Evolutionary conservation across 2,113 vertebrate species (phyloP), one percentile per base, ranked within the genome.

Genomic region (Taurulus bubalis): DNA sequence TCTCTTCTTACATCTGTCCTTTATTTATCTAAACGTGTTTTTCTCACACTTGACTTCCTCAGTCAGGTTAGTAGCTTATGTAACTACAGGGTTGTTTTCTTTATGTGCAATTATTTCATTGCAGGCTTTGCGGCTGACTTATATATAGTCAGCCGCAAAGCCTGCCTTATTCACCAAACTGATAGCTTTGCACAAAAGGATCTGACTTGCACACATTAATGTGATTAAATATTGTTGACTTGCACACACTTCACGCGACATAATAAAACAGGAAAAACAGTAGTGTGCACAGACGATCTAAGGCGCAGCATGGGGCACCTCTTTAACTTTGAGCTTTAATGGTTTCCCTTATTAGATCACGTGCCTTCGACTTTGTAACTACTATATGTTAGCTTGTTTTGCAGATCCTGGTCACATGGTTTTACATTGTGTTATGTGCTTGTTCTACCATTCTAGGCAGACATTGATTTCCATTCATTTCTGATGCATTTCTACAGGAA

Each of bases 11-110:
- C 64, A 75, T 53, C 55, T 73, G 47, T 58, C 53, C 56, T 30
- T 32, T 30, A 47, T 83, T 55, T 70, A 28, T 71, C 40, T 36
- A 24, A 76, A 53, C 30, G 0, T 22, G 14, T 70, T 15, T 70
- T n/a, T 49, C 40, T 53, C 36, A 8, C 26, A 22, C 12, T 66
- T n/a, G 32, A 18, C 26, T 42, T 22, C 71, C 30, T 85, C 36
- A 1, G 59, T 74, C 70, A 56, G 70, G 26, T 75, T 11, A 72
- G 49, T 68, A 77, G 80, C 59, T 77, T 4, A n/a, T 59, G 72
- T 83, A 82, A 80, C 49, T 47, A 87, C 91, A 87, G 87, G 88
- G 83, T 76, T 63, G 75, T 74, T 82, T 58, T 83, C 36, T 64
- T 87, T 51, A 64, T 15, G 83, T 90, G 87, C 80, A 77, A 72